Base-by-base conservation (phyloP, 2,113 vertebrate species). In the Carassius carassius region DNA sequence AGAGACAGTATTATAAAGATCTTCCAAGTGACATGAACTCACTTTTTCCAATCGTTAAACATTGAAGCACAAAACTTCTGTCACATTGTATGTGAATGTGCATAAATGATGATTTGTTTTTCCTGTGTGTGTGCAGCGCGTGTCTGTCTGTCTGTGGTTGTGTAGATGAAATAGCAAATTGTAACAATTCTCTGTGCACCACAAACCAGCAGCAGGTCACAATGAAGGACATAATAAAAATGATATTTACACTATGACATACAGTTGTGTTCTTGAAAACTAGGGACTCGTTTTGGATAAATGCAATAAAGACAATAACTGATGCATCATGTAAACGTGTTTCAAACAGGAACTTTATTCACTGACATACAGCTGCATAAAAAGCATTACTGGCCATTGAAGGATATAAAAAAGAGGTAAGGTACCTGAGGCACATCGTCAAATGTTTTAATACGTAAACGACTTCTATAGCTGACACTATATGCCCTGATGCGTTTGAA, bases 171-270 rank as follows among this genome's bases (percentile, higher is more conserved):
- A 37, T 72, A 37, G 70, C 7, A 51, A 54, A 54, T 5, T 69
- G 29, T 69, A 35, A 69, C 19, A n/a, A 44, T 72, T 19, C 35
- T 58, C 11, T 41, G 51, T 78, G 54, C 19, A 58, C 54, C 69
- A 72, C 56, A 44, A 41, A 54, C 74, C 47, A 76, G 74, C 25
- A 2, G 25, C 1, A 8, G 47, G 44, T 54, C 60, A 63, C 44
- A 63, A 79, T 17, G 25, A 77, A 77, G 51, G 75, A 78, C 54
- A 25, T n/a, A 62, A 81, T 81, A 81, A 79, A 41, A 80, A 17
- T 2, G 4, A 67, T 29, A 81, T 81, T 81, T 67, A 81, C 37
- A 49, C 37, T 29, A 65, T 65, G n/a, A 41, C 5, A 37, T 65
- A 13, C n/a, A 17, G 14, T 7, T 44, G 41, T 73, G 51, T 83